A percentile compares a stretch with the other conserved stretches of the same genome.
Conservation (phyloP, 2,113 vertebrate genomes). For the Vicugna pacos region DNA sequence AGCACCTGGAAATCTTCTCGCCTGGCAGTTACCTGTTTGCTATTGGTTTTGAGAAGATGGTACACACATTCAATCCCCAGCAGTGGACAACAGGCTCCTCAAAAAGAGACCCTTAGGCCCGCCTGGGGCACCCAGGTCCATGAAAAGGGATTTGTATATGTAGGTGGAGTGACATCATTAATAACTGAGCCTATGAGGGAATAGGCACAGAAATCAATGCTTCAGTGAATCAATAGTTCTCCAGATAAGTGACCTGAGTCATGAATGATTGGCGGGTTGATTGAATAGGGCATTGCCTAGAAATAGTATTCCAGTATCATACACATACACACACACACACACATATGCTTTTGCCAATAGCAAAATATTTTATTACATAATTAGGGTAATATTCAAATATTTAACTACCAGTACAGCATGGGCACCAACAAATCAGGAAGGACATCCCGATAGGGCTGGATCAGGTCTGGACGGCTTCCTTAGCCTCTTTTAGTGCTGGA, state of each 20-base stretch:
- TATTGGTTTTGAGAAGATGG: neutral
- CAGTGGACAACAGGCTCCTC: neutral
- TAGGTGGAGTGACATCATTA: neutral
- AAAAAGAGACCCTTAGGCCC: neutral
- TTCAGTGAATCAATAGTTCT: neutral
- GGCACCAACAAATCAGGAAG: neutral
- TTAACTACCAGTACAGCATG: neutral
- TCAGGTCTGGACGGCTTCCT: neutral
- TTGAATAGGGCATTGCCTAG: neutral
- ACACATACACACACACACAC: neutral
- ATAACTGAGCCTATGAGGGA: neutral
- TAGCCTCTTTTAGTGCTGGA: neutral
- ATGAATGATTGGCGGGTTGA: neutral
- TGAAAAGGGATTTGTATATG: neutral
- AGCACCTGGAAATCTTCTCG: neutral
- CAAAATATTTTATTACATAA: neutral
- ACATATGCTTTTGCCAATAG: neutral
- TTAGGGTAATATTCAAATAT: neutral
- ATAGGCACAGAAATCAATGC: neutral
- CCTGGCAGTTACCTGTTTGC: neutral
- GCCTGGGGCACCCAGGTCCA: no score
- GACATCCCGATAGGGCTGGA: neutral
- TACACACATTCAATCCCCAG: rapidly evolving
- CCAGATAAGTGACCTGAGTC: neutral
- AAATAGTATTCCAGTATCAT: neutral